These are phyloP conservation scores for Phrynocephalus forsythii DNA, from an alignment of 2,797 vertebrate genomes.

Conservation along the genomic window DNA sequence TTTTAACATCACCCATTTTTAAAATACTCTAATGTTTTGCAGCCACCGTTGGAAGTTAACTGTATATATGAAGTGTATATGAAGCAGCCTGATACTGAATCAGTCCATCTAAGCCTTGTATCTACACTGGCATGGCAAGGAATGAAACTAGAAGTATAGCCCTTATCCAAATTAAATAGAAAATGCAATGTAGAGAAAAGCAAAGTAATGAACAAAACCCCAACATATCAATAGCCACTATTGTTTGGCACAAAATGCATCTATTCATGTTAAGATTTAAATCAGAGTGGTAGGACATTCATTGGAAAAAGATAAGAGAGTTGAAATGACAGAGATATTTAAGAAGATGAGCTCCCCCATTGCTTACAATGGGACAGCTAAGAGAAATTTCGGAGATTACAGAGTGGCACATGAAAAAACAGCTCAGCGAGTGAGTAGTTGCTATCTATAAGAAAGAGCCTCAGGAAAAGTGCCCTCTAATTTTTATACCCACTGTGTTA, in stretches of 20 bases:
- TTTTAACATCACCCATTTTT: neutral
- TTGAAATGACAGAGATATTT: neutral
- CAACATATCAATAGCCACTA: neutral
- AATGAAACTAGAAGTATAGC: neutral
- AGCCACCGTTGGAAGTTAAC: neutral
- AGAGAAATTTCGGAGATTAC: neutral
- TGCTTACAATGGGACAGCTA: too few relatives aligned
- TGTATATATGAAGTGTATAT: too few relatives aligned
- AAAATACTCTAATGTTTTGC: neutral
- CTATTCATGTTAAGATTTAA: neutral
- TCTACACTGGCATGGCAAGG: neutral
- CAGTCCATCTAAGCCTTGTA: neutral
- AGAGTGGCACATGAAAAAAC: neutral
- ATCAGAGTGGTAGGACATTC: neutral
- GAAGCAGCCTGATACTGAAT: neutral
- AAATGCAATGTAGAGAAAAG: neutral
- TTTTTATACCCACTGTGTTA: too few relatives aligned
- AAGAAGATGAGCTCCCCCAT: neutral
- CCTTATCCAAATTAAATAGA: constrained; percentile 10
- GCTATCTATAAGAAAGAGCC: neutral
- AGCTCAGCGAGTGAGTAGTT: neutral
- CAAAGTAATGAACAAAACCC: neutral
- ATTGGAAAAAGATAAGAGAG: neutral
- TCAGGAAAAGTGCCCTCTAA: too few relatives aligned
- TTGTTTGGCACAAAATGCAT: neutral